Conservation (phyloP, 2,888 invertebrate genomes). For the Agrotis clavis region DNA sequence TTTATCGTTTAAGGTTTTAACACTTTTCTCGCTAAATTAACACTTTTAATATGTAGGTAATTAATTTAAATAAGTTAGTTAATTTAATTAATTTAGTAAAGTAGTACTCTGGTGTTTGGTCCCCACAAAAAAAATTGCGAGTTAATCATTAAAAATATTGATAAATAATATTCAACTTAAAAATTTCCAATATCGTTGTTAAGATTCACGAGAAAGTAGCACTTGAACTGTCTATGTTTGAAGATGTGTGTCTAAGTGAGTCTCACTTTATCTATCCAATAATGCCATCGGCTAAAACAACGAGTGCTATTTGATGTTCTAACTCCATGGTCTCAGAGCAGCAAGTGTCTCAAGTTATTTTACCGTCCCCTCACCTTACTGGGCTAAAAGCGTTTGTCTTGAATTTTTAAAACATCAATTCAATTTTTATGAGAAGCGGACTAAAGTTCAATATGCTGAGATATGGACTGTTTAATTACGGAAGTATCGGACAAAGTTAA, state of each 20-base stretch:
- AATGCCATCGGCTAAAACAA: conserved; percentile 82
- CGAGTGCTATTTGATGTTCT: conserved; percentile 80
- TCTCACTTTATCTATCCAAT: conserved; percentile 79
- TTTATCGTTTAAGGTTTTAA: background rate
- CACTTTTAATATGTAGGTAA: no score
- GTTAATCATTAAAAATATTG: background rate
- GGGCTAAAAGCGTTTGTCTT: conserved; percentile 87
- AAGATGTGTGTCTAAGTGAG: conserved; percentile 57
- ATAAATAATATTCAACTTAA: background rate
- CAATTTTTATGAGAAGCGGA: conserved; percentile 77
- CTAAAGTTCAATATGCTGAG: conserved; percentile 54
- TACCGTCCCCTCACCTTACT: conserved; percentile 75
- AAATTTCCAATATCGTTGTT: conserved; percentile 2
- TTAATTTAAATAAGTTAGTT: no score
- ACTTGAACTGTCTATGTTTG: conserved; percentile 23
- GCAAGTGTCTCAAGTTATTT: conserved; percentile 83
- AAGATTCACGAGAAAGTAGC: conserved; percentile 17
- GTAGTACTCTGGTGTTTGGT: background rate
- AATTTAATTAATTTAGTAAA: no score
- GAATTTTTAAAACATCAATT: conserved; percentile 88
- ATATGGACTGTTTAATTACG: conserved; percentile 49
- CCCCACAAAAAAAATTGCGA: background rate
- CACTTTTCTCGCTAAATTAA: no score
- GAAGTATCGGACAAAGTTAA: conserved; percentile 12
- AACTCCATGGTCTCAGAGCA: conserved; percentile 72